A percentile compares a stretch with the other conserved stretches of the same genome.
Evolutionary conservation across 1,140 invertebrate species (phyloP).

Genomic region (Uloborus diversus): DNA sequence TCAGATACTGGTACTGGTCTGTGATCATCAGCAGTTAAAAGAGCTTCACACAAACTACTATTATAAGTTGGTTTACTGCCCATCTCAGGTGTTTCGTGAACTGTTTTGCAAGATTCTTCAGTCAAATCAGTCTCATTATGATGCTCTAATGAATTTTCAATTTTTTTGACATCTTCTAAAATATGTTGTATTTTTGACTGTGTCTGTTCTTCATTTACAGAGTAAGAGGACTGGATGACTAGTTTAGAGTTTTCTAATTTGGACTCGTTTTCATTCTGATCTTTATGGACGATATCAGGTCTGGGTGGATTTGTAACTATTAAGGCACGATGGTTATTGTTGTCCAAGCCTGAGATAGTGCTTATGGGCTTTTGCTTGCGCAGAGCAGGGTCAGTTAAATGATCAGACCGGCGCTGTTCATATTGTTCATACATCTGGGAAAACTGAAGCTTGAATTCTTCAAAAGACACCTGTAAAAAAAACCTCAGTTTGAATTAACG

Average conservation of each 20-base stretch:
- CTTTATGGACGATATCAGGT: constrained; percentile 44
- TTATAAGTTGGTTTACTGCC: constrained; percentile 31
- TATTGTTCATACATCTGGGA: constrained; percentile 98
- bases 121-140: not conserved
- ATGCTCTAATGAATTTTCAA: not conserved
- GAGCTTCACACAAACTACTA: constrained; percentile 44
- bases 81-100: constrained; percentile 4
- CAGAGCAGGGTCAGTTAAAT: constrained; percentile 92
- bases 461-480: constrained; percentile 82
- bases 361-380: constrained; percentile 91
- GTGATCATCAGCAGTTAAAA: constrained; percentile 43
- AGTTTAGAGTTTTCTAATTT: constrained; percentile 6
- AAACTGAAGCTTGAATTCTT: constrained; percentile 95
- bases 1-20: constrained; percentile 38
- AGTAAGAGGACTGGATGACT: not conserved
- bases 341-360: constrained; percentile 94
- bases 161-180: not conserved
- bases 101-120: not conserved
- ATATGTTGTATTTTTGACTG: not conserved
- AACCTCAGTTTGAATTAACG: too few relatives aligned
- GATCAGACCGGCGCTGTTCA: constrained; percentile 89
- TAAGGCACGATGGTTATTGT: constrained; percentile 62
- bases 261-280: constrained; percentile 15
- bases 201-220: not conserved
- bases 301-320: constrained; percentile 41